Base-by-base conservation (phyloP, 2,797 vertebrate species). In the Tragelaphus eurycerus region DNA sequence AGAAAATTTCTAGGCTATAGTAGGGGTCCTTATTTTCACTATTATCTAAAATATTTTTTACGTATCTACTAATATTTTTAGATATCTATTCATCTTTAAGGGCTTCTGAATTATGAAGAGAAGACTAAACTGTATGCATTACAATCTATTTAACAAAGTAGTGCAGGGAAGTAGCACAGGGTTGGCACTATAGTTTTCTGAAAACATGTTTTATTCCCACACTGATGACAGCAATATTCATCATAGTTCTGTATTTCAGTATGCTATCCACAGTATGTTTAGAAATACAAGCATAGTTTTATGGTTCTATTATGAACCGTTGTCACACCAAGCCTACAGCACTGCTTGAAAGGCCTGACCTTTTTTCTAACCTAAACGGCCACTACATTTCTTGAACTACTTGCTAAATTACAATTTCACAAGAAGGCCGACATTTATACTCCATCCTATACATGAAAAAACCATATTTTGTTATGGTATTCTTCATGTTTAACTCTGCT, bases 361-460 rank as follows among this genome's bases (percentile, higher is more conserved):
- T 48, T 76, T 92, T 78, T 25, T 27, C 83, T 93, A 87, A 86
- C 46, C 12, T 89, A 95, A 96, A 85, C 62, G 31, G n/a, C 57
- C 25, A 95, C 67, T 60, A 85, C 5, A 59, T 71, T 96, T 82
- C 38, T 85, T 92, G 84, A 8, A 16, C 90, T 14, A 52, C 6
- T 79, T 95, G n/a, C 27, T 60, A 87, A 85, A 79, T 95, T 43
- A 50, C 34, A 96, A 84, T 83, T 93, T 90, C 29, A 74, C 19
- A 96, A 92, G 54, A 54, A 62, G 2, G 29, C 4, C 79, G 21
- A 82, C 38, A 95, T 85, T 86, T 90, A 92, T 5, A 93, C 34
- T 76, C 60, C 67, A 89, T 86, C 96, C 38, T 78, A 3, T 34
- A 95, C 76, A 19, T 34, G 23, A 93, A 87, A 82, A 92, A 34